Conservation (phyloP, 2,888 invertebrate genomes). For the Ophion ellenae region DNA sequence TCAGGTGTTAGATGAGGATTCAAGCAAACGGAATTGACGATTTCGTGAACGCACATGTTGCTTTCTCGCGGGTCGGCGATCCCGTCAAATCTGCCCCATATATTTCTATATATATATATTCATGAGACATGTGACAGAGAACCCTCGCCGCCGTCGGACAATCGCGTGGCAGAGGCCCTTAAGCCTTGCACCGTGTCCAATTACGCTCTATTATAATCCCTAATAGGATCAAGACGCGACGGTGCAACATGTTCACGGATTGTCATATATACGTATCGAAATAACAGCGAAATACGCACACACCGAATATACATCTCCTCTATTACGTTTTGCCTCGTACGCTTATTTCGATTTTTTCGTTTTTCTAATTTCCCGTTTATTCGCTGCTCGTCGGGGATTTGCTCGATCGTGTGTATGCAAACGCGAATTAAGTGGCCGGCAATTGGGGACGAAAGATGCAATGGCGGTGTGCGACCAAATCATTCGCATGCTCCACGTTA, state of each 20-base stretch:
- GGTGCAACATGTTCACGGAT: slow-evolving; percentile 61
- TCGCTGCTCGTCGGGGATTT: slow-evolving; percentile 17
- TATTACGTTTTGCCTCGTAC: slow-evolving; percentile 25
- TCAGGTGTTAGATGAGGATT: slow-evolving; percentile 79
- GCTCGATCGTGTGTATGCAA: slow-evolving; percentile 26
- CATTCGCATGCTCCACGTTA: neutral
- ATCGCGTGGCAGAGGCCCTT: slow-evolving; percentile 49
- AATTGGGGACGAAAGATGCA: slow-evolving; percentile 3
- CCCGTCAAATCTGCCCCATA: slow-evolving; percentile 37
- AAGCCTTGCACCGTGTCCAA: slow-evolving; percentile 72
- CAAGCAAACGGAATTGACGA: slow-evolving; percentile 61
- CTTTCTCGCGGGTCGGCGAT: slow-evolving; percentile 76
- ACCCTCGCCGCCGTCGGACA: slow-evolving; percentile 53
- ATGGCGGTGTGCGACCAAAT: slow-evolving; percentile 25
- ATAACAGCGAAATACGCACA: slow-evolving; percentile 23
- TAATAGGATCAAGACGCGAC: slow-evolving; percentile 78
- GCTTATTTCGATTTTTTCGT: neutral
- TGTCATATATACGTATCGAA: slow-evolving; percentile 25
- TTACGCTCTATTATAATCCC: slow-evolving; percentile 77
- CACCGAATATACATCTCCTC: slow-evolving; percentile 5
- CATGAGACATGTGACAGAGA: neutral
- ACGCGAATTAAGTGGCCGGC: slow-evolving; percentile 26
- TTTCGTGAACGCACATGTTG: slow-evolving; percentile 78
- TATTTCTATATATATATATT: neutral
- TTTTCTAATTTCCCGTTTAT: slow-evolving; percentile 20